Evolutionary conservation across 2,797 vertebrate genomes (phyloP), one percentile per base, ranked within the genome.

Genomic region (Spinus olivaceus): DNA sequence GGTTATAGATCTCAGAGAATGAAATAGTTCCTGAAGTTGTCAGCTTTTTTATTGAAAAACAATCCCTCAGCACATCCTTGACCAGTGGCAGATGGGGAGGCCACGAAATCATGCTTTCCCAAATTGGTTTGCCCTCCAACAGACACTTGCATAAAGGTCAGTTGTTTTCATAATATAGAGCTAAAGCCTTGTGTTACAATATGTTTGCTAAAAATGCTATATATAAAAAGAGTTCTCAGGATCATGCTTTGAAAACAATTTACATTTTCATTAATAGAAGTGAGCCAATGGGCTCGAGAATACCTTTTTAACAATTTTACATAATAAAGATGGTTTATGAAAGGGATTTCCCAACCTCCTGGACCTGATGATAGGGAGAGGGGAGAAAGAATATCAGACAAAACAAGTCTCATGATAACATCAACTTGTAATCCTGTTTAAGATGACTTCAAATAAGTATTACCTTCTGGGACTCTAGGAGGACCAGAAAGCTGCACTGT

Each of bases 71-170:
- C 28, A 69, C 7, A 63, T 78, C 20, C 24, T 74, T 90, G 57
- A 61, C 12, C 50, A 69, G 19, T 22, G 30, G n/a, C 61, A 86
- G n/a, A 59, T 67, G 20, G 30, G 73, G 78, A 86, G 17, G 27
- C 24, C 30, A 32, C 22, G 59, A 65, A 67, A 54, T 53, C 27
- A 15, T 25, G 6, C 35, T 71, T 88, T 63, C 9, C 25, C 22
- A 53, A 86, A 86, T 39, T 0, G 0, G 16, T 18, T 41, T 41
- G 5, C 24, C 72, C n/a, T 81, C 42, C 3, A 4, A 28, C 21
- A 88, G 33, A 59, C 10, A n/a, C 13, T 46, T 64, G 21, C 18
- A 22, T 35, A 42, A 76, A 33, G 19, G 19, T 42, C 15, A 39
- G 5, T 35, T 57, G 22, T 57, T 35, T 35, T 14, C 46, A 74